A percentile compares a stretch with the other conserved stretches of the same genome.
Conservation (phyloP, 2,797 vertebrate genomes). For the Sebastes cheni region DNA sequence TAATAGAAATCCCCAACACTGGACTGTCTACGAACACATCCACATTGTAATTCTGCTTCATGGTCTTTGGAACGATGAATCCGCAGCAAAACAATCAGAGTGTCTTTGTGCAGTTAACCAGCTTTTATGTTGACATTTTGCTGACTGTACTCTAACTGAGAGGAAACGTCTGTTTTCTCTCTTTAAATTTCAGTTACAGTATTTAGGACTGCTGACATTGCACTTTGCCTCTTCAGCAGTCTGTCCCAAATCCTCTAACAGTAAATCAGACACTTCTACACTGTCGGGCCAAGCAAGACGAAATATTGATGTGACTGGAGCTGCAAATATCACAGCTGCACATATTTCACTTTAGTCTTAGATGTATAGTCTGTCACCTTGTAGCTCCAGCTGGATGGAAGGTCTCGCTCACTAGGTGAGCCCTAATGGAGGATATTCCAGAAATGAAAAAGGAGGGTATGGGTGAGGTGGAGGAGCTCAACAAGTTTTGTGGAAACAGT, state of each 20-base stretch:
- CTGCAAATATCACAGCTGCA: neutral
- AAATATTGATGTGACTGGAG: neutral
- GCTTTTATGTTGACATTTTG: slow-evolving; percentile 3
- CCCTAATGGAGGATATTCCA: neutral
- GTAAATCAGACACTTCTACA: neutral
- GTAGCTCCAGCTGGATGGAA: neutral
- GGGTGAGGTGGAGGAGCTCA: neutral
- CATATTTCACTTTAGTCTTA: neutral
- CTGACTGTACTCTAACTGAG: neutral
- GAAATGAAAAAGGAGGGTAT: neutral
- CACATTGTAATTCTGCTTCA: neutral
- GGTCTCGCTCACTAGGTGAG: neutral
- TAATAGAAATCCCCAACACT: neutral
- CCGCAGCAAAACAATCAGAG: neutral
- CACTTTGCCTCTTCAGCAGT: slow-evolving; percentile 7
- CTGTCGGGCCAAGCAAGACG: neutral
- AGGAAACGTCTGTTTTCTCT: neutral
- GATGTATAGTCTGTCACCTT: neutral
- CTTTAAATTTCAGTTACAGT: neutral
- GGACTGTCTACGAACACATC: neutral
- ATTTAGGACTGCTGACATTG: slow-evolving; percentile 1
- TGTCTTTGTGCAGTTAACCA: neutral
- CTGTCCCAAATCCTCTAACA: slow-evolving; percentile 18
- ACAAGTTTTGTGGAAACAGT: slow-evolving; percentile 9
- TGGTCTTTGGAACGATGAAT: neutral